phyloP scores from a whole-genome alignment of 2,888 invertebrate genomes.

The Hipparchia semele region DNA sequence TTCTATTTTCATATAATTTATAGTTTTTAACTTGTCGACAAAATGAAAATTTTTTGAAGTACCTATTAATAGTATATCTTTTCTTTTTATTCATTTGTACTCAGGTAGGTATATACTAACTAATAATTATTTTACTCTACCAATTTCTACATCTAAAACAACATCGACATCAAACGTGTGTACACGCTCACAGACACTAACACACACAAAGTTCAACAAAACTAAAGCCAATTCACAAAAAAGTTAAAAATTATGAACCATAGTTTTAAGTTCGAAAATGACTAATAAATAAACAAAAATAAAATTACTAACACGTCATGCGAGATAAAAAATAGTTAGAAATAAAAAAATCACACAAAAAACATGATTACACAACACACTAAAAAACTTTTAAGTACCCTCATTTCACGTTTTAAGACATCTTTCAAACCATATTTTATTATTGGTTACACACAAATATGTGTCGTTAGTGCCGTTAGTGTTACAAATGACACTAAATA shows the following conservation, averaged over 20 bases:
- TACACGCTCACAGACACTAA: constrained; percentile 17
- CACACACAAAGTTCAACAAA: neutral
- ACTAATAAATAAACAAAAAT: neutral
- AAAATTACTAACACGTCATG: neutral
- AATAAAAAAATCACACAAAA: neutral
- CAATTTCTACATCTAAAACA: constrained; percentile 33
- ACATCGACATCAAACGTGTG: constrained; percentile 32
- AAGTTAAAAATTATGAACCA: neutral
- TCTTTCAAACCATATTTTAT: neutral
- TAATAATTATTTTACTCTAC: neutral
- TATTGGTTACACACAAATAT: neutral
- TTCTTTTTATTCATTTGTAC: too few relatives aligned
- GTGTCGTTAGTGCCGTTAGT: constrained; percentile 50
- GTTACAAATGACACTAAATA: neutral
- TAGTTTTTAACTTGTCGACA: too few relatives aligned
- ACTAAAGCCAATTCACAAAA: constrained; percentile 21
- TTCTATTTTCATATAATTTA: too few relatives aligned
- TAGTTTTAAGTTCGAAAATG: neutral
- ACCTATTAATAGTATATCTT: too few relatives aligned
- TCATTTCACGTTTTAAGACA: neutral
- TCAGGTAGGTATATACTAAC: too few relatives aligned
- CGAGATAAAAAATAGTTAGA: neutral
- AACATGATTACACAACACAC: neutral
- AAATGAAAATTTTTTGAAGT: too few relatives aligned
- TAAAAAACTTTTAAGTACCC: neutral